phyloP scores from a whole-genome alignment of 2,888 invertebrate genomes.

The Pogonocherus hispidulus region DNA sequence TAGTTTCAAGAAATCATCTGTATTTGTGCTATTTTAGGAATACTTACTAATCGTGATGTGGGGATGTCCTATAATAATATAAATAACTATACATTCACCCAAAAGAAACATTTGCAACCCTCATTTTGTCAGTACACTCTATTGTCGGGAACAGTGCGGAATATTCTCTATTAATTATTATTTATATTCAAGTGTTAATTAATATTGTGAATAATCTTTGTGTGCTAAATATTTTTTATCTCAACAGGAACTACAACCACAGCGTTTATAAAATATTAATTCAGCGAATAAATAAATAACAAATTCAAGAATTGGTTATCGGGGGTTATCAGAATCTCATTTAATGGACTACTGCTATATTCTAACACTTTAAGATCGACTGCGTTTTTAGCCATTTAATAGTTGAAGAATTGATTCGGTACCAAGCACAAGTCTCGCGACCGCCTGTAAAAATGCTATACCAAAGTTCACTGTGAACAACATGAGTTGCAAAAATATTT shows the following conservation, averaged over 20 bases:
- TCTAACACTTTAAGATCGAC: not conserved
- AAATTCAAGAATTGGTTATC: not conserved
- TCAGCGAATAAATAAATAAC: not conserved
- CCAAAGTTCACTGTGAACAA: slow-evolving; percentile 23
- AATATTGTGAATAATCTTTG: not conserved
- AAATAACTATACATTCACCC: slow-evolving; percentile 13
- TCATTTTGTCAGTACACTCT: not conserved
- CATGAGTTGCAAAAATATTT: not conserved
- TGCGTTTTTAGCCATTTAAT: not conserved
- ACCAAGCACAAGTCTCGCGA: slow-evolving; percentile 20
- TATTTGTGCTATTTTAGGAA: slow-evolving; percentile 13
- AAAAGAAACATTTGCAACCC: slow-evolving; percentile 12
- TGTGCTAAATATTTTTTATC: not conserved
- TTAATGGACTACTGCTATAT: not conserved
- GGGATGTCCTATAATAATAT: slow-evolving; percentile 1
- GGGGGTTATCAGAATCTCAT: slow-evolving; percentile 11
- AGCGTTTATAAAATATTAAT: not conserved
- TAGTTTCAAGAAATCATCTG: not conserved
- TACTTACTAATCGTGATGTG: slow-evolving; percentile 18
- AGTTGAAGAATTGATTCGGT: slow-evolving; percentile 26
- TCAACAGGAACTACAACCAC: not conserved
- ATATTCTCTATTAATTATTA: not conserved
- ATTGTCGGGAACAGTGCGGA: not conserved
- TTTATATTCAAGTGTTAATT: not conserved
- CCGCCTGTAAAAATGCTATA: slow-evolving; percentile 6